Base-by-base conservation (phyloP, 2,113 vertebrate genomes). In the Gallinago jamesoni region DNA sequence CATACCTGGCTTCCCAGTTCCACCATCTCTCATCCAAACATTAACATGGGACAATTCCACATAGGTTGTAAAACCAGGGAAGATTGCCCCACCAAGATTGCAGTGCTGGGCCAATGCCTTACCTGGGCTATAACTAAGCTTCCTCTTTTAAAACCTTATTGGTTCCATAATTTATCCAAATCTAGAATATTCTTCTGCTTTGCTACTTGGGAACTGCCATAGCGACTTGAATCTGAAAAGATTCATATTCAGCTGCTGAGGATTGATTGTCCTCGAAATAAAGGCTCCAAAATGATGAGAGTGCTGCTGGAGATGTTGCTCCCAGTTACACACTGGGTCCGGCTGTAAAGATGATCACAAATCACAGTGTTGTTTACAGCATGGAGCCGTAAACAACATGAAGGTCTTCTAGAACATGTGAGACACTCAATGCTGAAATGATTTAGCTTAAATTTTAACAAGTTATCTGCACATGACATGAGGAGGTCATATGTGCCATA, bases 251-350 rank as follows among this genome's bases (percentile, higher is more conserved):
- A 56, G 12, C 41, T 12, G 6, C 21, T 55, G 48, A 43, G 10
- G 20, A 30, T 31, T 78, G 39, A 24, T 60, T 67, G 2, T 14
- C 33, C n/a, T 62, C 47, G 20, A 69, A 86, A 43, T 66, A 23
- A 73, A 64, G 63, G 15, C 59, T 92, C 66, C 56, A 59, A 35
- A 89, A 59, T 25, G 2, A 31, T 31, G n/a, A 76, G 27, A 14
- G 10, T 0, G 0, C 30, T 69, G 56, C 31, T 75, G 56, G n/a
- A 52, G 28, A 25, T 11, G 33, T n/a, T 67, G 35, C 31, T 92
- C 48, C 37, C 64, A 15, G 19, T 70, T 67, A 37, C 27, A 60
- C 27, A 5, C 62, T 33, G 67, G 23, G 39, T 43, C 31, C 25
- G 68, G 62, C 48, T 73, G 47, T 27, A 50, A 6, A 75, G 52